Percentiles rank a stretch among this genome's conserved stretches.
These are phyloP conservation scores for Lasioglossum leucozonium DNA, from an alignment of 2,888 invertebrate genomes.

Conservation along the genomic window DNA sequence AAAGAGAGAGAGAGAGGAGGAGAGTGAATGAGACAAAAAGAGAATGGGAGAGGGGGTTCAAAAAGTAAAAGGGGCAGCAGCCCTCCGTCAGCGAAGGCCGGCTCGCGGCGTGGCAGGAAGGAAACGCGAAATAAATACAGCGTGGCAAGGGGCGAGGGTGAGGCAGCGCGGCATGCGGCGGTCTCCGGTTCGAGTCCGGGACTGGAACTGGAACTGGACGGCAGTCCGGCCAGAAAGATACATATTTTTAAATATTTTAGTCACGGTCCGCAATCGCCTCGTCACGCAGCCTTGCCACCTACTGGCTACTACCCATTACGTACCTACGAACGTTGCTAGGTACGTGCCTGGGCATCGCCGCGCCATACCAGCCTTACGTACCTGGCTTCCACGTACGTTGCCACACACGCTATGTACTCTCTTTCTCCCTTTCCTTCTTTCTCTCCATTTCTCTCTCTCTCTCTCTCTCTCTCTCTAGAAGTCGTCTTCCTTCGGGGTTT, in stretches of 20 bases:
- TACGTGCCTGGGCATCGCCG: conserved; percentile 71
- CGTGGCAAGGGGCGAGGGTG: conserved; percentile 74
- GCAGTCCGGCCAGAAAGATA: conserved; percentile 84
- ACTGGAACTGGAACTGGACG: conserved; percentile 83
- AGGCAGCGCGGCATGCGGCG: conserved; percentile 63
- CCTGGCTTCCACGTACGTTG: conserved; percentile 42
- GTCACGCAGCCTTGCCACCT: conserved; percentile 85
- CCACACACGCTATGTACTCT: conserved; percentile 31
- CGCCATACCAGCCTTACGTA: conserved; percentile 47
- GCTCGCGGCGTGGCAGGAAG: conserved; percentile 83
- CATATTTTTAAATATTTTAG: conserved; percentile 85
- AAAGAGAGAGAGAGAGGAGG: neutral
- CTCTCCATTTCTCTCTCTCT: neutral
- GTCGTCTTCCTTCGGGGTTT: conserved; percentile 18
- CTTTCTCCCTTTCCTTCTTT: neutral
- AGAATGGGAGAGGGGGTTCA: neutral
- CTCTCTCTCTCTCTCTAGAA: conserved; percentile 2
- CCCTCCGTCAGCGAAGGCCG: conserved; percentile 64
- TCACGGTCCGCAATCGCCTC: conserved; percentile 85
- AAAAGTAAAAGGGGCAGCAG: conserved; percentile 47
- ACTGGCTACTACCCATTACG: conserved; percentile 78
- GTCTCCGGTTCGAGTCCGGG: conserved; percentile 68
- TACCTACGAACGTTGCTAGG: conserved; percentile 69
- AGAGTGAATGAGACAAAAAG: neutral
- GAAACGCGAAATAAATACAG: conserved; percentile 85